A percentile compares a stretch with the other conserved stretches of the same genome.
Evolutionary conservation across 2,113 vertebrate genomes (phyloP).

Genomic region (Cephalopholis sonnerati): DNA sequence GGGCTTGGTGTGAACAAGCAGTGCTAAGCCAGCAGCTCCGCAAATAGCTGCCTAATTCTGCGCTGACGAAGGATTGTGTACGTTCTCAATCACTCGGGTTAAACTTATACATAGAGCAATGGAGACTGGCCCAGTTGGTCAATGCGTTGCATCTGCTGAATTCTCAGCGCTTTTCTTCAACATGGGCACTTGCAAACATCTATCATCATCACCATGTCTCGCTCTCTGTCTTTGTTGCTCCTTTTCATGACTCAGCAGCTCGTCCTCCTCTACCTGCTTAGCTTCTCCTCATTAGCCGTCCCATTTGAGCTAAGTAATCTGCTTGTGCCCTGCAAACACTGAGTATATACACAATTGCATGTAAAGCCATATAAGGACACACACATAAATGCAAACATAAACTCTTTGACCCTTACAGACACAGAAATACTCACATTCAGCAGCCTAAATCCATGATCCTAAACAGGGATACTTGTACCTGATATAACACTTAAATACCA

Average conservation of each 20-base stretch:
- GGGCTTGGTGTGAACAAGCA: conserved; percentile 42
- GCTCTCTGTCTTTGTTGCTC: neutral
- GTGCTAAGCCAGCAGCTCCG: conserved; percentile 62
- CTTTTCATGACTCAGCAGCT: conserved; percentile 52
- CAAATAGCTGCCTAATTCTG: conserved; percentile 73
- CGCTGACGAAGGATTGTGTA: conserved; percentile 44
- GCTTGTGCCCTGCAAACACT: neutral
- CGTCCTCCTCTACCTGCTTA: conserved; percentile 30
- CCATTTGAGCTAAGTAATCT: conserved; percentile 49
- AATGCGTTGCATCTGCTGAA: neutral
- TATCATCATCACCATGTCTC: neutral
- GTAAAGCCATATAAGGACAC: neutral
- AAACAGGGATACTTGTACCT: too few relatives aligned
- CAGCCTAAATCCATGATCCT: too few relatives aligned
- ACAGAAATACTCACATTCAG: neutral
- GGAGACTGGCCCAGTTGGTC: neutral
- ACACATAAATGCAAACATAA: neutral
- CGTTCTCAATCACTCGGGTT: conserved; percentile 26
- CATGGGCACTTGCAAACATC: too few relatives aligned
- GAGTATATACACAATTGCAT: neutral
- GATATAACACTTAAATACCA: neutral
- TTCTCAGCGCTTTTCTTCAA: neutral
- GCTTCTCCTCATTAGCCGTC: conserved; percentile 24
- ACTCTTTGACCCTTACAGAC: neutral
- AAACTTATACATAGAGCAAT: neutral